A percentile compares a stretch with the other conserved stretches of the same genome.
These are phyloP conservation scores for Syngnathoides biaculeatus DNA, from an alignment of 2,113 vertebrate genomes.

Conservation along the genomic window DNA sequence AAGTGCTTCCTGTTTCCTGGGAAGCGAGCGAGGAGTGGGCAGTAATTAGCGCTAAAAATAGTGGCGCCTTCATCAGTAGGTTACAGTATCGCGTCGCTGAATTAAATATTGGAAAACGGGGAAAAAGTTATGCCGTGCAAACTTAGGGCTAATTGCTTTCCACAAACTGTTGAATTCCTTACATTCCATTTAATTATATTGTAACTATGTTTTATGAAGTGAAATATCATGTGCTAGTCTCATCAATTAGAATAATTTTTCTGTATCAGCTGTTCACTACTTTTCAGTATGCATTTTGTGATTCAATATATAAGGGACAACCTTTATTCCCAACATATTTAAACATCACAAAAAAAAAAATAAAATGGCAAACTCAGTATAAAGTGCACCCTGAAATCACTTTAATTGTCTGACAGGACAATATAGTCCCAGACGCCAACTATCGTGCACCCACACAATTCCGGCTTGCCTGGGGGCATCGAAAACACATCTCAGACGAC, in stretches of 20 bases:
- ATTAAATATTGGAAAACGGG: background rate
- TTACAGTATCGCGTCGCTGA: conserved; percentile 41
- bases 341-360: background rate
- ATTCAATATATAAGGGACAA: too few relatives aligned
- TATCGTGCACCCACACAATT: background rate
- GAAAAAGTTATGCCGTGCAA: too few relatives aligned
- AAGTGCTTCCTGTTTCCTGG: background rate
- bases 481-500: background rate
- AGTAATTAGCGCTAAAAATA: conserved; percentile 37
- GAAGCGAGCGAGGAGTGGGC: background rate
- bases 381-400: background rate
- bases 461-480: background rate
- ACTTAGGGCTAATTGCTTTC: too few relatives aligned
- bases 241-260: too few relatives aligned
- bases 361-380: background rate
- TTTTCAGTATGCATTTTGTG: too few relatives aligned
- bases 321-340: background rate
- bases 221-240: too few relatives aligned
- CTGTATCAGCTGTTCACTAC: too few relatives aligned
- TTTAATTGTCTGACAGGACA: background rate
- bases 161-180: too few relatives aligned
- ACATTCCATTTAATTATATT: too few relatives aligned
- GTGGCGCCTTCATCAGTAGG: conserved; percentile 35
- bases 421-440: background rate
- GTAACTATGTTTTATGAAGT: too few relatives aligned